Base-by-base conservation (phyloP, 1,140 invertebrate species). In the Mercenaria mercenaria region DNA sequence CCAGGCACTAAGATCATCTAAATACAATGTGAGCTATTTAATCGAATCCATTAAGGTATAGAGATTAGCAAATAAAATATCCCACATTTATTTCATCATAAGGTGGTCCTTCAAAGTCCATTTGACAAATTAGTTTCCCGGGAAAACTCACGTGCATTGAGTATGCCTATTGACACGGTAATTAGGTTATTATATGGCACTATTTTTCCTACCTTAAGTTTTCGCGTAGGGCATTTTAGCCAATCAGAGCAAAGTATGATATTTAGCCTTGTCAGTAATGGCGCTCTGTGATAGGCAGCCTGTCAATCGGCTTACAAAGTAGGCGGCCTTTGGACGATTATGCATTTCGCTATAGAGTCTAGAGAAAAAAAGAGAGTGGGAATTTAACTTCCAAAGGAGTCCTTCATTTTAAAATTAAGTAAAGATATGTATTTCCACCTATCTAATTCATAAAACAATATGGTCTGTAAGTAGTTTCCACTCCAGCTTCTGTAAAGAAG, bases 91-190 rank as follows among this genome's bases (percentile, higher is more conserved):
- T 26, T 72, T 56, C 37, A 47, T 56, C 67, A 50, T 50, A 86
- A 86, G 83, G 83, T 61, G 85, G 72, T 79, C 74, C 72, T 87
- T 67, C 29, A 56, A 39, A 67, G 47, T 87, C 76, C 72, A 64
- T 79, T 79, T 59, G 72, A 4, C 72, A 79, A 79, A 61, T 87
- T 87, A 79, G 85, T 87, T 77, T 61, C 85, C 85, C 37, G 34
- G 85, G 59, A 79, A 64, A 87, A 79, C 29, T 20, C 50, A 61
- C 72, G 76, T 64, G 37, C 47, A 47, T 39, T 26, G 37, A 79
- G 72, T 72, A 87, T 87, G 85, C 39, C 50, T 41, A 79, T 87
- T 87, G 85, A 79, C 72, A 56, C 50, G 34, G 20, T 34, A 74
- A 85, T 67, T 85, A 74, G 82, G 59, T 85, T 23, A 15, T 67